Evolutionary conservation across 2,113 vertebrate genomes (phyloP).

Genomic region (Notiomystis cincta): DNA sequence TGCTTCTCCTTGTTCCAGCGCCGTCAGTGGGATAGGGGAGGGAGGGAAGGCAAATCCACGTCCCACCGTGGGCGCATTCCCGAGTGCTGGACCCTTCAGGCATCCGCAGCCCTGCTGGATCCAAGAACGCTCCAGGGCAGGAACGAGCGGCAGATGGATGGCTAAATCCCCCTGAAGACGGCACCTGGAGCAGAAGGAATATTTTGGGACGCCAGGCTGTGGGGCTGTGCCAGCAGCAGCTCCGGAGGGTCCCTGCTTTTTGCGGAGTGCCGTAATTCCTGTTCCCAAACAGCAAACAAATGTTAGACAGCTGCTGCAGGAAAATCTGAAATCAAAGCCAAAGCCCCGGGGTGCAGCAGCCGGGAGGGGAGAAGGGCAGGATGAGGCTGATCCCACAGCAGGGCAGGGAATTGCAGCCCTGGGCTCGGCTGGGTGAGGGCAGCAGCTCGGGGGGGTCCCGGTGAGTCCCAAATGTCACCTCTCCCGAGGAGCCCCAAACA

Average conservation of each 20-base stretch:
- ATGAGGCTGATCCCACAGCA: accelerated
- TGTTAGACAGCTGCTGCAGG: not conserved
- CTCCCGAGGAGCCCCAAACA: not conserved
- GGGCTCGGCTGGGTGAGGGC: not conserved
- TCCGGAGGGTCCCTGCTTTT: not conserved
- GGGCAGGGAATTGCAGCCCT: not conserved
- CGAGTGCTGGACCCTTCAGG: accelerated
- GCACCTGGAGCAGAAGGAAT: not conserved
- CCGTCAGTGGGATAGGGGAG: accelerated
- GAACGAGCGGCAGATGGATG: not conserved
- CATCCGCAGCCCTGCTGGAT: accelerated
- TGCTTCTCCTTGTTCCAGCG: accelerated
- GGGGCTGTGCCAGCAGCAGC: not conserved
- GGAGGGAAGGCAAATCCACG: not conserved
- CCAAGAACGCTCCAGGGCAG: not conserved
- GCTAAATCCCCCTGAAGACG: accelerated
- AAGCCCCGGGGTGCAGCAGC: not conserved
- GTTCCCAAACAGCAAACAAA: not conserved
- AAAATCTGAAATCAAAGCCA: not conserved
- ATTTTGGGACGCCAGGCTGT: not conserved
- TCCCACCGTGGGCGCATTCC: not conserved
- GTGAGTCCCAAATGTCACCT: not conserved
- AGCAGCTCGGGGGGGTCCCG: accelerated
- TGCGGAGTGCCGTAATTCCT: accelerated
- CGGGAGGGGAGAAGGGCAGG: not conserved